Evolutionary conservation across 2,797 vertebrate species (phyloP), one percentile per base, ranked within the genome.

Genomic region (Lophotriccus pileatus): DNA sequence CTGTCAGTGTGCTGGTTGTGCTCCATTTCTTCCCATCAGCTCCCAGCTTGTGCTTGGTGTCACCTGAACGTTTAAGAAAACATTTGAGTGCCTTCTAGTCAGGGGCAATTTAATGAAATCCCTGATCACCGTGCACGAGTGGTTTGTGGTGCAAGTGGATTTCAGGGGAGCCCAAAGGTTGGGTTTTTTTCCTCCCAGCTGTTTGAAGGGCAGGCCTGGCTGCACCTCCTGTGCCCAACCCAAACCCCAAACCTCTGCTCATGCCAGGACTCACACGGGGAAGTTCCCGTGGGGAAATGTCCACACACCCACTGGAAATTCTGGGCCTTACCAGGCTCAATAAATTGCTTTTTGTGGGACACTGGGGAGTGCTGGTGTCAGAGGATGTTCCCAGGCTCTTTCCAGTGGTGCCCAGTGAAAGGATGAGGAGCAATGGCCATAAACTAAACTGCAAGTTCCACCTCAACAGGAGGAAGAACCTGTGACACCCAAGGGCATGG

Each of bases 11-110:
- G 93, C 98, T 98, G 89, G 78, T 96, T 2, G 96, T 93, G 47
- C 93, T 96, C 84, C 96, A 98, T 47, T 89, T 97, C 85, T 96
- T 96, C 50, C 96, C 93, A 17, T 96, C 92, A 4, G 27, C 62
- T 83, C 97, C 96, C 75, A 95, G 89, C 25, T 55, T 63, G 85
- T 96, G 95, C 44, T 76, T 87, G 8, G 82, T 94, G 82, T 96
- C 82, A 67, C 98, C 98, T 98, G 39, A 2, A 36, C 6, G 17
- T 11, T 77, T 52, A 84, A 87, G 75, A 55, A 16, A 64, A 49
- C 9, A 16, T 6, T 74, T 39, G 72, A 84, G 30, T 66, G 28
- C 3, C 81, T 94, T 83, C 21, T 52, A 18, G n/a, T 41, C 46
- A 68, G 77, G 43, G 83, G 60, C 44, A 69, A 28, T 78, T 34